A percentile compares a stretch with the other conserved stretches of the same genome.
These are phyloP conservation scores for Tipula unca DNA, from an alignment of 2,888 invertebrate species.

Conservation along the genomic window DNA sequence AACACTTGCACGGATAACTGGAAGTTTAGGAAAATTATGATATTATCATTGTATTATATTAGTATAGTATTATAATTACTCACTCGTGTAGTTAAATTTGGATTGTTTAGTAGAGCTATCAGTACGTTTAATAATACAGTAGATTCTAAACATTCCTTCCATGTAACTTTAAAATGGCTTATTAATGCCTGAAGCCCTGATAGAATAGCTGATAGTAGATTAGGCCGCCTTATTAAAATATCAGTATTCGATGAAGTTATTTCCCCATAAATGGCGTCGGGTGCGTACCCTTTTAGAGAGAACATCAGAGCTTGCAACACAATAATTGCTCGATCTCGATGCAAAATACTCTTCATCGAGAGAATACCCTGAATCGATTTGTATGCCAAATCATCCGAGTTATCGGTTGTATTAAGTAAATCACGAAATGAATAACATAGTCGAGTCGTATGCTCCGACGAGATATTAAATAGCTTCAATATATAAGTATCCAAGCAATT, in stretches of 20 bases:
- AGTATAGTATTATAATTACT: constrained; percentile 25
- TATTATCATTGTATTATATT: constrained; percentile 14
- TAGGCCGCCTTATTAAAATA: constrained; percentile 41
- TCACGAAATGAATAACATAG: constrained; percentile 52
- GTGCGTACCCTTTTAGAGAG: constrained; percentile 48
- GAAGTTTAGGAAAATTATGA: constrained; percentile 29
- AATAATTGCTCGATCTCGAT: constrained; percentile 52
- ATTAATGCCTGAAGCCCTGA: constrained; percentile 57
- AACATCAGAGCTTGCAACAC: constrained; percentile 55
- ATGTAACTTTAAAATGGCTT: constrained; percentile 60
- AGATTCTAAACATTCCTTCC: constrained; percentile 71
- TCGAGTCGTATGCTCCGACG: constrained; percentile 55
- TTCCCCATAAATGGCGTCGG: constrained; percentile 20
- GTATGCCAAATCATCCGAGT: constrained; percentile 34
- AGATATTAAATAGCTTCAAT: constrained; percentile 51
- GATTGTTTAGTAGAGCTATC: constrained; percentile 46
- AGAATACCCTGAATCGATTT: constrained; percentile 39
- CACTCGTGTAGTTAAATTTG: constrained; percentile 46
- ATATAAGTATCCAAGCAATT: constrained; percentile 51
- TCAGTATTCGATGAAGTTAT: constrained; percentile 31
- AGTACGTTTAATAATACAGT: constrained; percentile 52
- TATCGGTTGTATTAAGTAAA: constrained; percentile 32
- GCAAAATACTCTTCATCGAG: constrained; percentile 46
- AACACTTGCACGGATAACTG: constrained; percentile 63
- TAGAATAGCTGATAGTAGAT: constrained; percentile 55